Evolutionary conservation across 64 coral and sea anemone species (phyloP).

Genomic region (Pocillopora verrucosa): DNA sequence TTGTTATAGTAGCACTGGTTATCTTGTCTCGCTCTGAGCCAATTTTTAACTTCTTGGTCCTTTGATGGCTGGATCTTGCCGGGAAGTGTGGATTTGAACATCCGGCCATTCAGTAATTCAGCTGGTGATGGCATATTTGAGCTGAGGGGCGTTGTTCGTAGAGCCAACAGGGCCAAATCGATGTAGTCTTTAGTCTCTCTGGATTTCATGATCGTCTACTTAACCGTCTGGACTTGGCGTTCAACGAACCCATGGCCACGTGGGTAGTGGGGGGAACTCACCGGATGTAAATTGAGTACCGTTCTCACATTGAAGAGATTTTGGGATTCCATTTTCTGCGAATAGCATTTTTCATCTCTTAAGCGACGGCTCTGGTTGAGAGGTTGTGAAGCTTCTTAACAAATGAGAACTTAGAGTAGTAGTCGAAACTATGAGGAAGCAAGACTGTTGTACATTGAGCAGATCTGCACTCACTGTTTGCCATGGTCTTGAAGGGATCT

Average conservation of each 20-base stretch:
- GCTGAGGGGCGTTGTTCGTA: slow-evolving; percentile 39
- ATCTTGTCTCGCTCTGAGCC: not conserved
- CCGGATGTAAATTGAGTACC: slow-evolving; percentile 41
- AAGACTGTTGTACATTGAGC: not conserved
- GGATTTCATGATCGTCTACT: slow-evolving; percentile 26
- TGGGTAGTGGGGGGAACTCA: slow-evolving; percentile 27
- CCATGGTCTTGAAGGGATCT: slow-evolving; percentile 13
- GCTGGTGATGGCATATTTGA: slow-evolving; percentile 23
- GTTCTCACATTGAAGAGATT: slow-evolving; percentile 31
- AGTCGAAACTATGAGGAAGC: slow-evolving; percentile 28
- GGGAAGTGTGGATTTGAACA: slow-evolving; percentile 49
- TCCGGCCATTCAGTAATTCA: slow-evolving; percentile 16
- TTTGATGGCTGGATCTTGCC: slow-evolving; percentile 29
- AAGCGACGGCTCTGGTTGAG: not conserved
- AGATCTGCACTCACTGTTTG: not conserved
- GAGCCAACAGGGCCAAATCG: slow-evolving; percentile 23
- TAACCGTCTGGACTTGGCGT: slow-evolving; percentile 51
- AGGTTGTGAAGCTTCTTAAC: too few species aligned
- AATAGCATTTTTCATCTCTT: not conserved
- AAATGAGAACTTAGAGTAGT: slow-evolving; percentile 44
- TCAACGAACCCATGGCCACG: slow-evolving; percentile 43
- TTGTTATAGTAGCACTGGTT: slow-evolving; percentile 32
- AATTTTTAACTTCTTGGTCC: slow-evolving; percentile 14
- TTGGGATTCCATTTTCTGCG: slow-evolving; percentile 26
- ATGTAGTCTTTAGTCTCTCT: slow-evolving; percentile 1